These are phyloP conservation scores for Spilosoma lubricipeda DNA, from an alignment of 2,888 invertebrate species.

Conservation along the genomic window DNA sequence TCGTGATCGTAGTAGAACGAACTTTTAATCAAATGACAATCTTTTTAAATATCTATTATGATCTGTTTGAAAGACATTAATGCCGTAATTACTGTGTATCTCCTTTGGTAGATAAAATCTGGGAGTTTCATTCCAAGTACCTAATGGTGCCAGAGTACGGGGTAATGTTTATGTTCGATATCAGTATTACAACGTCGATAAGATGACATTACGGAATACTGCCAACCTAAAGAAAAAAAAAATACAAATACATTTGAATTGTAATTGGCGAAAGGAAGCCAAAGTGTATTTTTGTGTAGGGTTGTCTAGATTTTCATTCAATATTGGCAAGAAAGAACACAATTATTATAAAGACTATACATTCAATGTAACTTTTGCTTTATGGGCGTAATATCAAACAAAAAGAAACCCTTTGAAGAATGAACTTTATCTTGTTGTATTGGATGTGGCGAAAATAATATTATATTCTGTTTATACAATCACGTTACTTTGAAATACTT, in stretches of 20 bases:
- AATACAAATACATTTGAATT: background rate
- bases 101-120: conserved; percentile 44
- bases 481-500: background rate
- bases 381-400: background rate
- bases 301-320: background rate
- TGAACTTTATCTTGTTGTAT: too few species aligned
- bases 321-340: background rate
- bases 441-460: background rate
- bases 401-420: background rate
- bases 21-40: conserved; percentile 18
- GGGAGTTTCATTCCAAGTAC: conserved; percentile 46
- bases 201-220: conserved; percentile 28
- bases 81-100: conserved; percentile 47
- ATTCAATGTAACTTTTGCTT: background rate
- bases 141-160: conserved; percentile 38
- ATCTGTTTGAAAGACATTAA: conserved; percentile 46
- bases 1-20: background rate
- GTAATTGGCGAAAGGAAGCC: conserved; percentile 6
- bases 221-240: conserved; percentile 24
- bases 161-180: conserved; percentile 37
- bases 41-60: conserved; percentile 27
- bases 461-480: background rate
- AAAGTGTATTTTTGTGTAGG: conserved; percentile 2
- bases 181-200: conserved; percentile 32
- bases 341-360: background rate